Evolutionary conservation across 23 tunicate genomes (phyloP), one percentile per base, ranked within the genome.

Genomic region (Ciona savignyi): DNA sequence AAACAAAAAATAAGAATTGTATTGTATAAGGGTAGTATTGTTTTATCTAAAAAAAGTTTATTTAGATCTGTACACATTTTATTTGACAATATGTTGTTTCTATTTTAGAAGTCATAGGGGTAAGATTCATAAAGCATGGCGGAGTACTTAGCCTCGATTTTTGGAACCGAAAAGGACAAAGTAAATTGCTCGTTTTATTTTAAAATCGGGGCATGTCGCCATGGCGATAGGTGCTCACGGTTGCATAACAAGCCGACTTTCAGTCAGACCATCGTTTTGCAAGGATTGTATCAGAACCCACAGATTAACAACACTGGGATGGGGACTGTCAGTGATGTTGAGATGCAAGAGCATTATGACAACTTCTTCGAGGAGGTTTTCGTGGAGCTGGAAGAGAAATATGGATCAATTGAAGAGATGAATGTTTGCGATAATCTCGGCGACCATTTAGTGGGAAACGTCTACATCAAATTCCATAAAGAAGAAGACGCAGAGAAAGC

Each of bases 181-280:
- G 98, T 92, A 65, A 92, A 92, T 72, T 92, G 98, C 72, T 92
- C 98, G 1, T 92, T 92, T 67, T 92, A 92, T 74, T 92, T 92
- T 75, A 92, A 92, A 64, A 92, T 92, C 63, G 98, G 98, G 42
- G 98, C 98, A n/a, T 92, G 98, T 80, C 98, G 93, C 63, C 93
- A 92, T 68, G 98, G 98, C 9, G 98, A 92, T 24, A 64, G 98
- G 0, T 92, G 98, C 67, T 92, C 98, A 4, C 42, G 98, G 24
- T 71, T 92, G 34, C 98, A 92, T 72, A 92, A 81, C 87, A 92
- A 92, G 61, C 98, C 98, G 19, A 92, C 98, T 26, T 92, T 92
- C 73, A 83, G 90, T 51, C 97, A 92, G 77, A 92, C 98, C 4
- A 92, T 92, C 65, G 42, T 92, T 33, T 26, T 92, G 70, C 98